Base-by-base conservation (phyloP, 2,113 vertebrate species). In the Lamprologus speciosus region DNA sequence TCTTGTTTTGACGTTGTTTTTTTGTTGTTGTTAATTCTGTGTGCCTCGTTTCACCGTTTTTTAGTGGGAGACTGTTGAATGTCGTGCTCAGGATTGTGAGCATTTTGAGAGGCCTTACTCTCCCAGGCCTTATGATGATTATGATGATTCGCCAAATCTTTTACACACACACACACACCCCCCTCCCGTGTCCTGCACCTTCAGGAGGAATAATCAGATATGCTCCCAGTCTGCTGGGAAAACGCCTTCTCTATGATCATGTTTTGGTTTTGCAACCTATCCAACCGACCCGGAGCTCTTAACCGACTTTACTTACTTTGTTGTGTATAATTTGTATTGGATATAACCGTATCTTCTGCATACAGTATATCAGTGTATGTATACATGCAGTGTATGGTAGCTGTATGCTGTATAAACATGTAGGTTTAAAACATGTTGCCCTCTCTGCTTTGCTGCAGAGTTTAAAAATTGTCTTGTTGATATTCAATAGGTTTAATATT, bases 401-500 rank as follows among this genome's bases (percentile, higher is more conserved):
- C 81, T 89, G 80, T 84, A 40, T 82, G 45, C 55, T 51, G 47
- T 53, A 54, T 86, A 50, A 87, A 89, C 92, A 55, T 92, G 60
- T 90, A 60, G 75, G 75, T 58, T 84, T 87, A 42, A 23, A 90
- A 92, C 89, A 84, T 80, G 87, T 93, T 93, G 92, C 92, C 93
- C 91, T 85, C 86, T 87, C 95, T 95, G 93, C 87, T 85, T 63
- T 1, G 40, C 79, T 81, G 94, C 94, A 95, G 96, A 96, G 95
- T 92, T 85, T 85, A 82, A 95, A 85, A 85, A 95, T 93, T 92
- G 90, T 95, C 94, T 96, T 96, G 96, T 96, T 96, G 95, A 96
- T 96, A 96, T 96, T 96, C 96, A 96, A 96, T 95, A 95, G 92
- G 89, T 96, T 96, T 89, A 87, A 95, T 95, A 95, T 95, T 95